Evolutionary conservation across 2,797 vertebrate species (phyloP).

Genomic region (Sebastes melanostomus): DNA sequence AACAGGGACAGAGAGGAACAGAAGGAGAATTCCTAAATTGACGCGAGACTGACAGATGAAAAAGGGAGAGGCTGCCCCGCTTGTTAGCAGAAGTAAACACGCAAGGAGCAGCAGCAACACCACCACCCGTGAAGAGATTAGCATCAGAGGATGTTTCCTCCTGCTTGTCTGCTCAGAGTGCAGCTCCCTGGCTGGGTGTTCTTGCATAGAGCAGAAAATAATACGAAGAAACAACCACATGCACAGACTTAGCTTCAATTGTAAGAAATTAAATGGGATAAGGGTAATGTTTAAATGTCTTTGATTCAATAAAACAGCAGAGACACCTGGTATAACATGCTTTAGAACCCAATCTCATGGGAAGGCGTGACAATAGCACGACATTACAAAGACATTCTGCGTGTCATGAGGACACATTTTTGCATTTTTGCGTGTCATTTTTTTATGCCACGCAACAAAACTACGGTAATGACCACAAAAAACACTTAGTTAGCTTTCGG

Average conservation of each 20-base stretch:
- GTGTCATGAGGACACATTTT: too few relatives aligned
- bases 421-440: too few relatives aligned
- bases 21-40: conserved; percentile 10
- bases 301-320: not conserved
- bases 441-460: too few relatives aligned
- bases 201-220: not conserved
- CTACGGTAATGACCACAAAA: too few relatives aligned
- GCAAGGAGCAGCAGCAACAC: conserved; percentile 14
- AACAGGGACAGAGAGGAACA: conserved; percentile 1
- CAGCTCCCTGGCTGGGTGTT: not conserved
- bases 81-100: conserved; percentile 43
- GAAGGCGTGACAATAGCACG: too few relatives aligned
- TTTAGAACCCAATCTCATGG: not conserved
- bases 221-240: not conserved
- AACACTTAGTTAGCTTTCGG: too few relatives aligned
- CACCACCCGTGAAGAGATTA: conserved; percentile 19
- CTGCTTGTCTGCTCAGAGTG: not conserved
- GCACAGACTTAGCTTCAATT: not conserved
- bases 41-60: conserved; percentile 21
- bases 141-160: conserved; percentile 8
- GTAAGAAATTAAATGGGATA: not conserved
- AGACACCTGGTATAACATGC: too few relatives aligned
- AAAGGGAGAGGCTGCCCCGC: conserved; percentile 6
- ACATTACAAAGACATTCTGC: too few relatives aligned
- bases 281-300: not conserved